Evolutionary conservation across 1,140 invertebrate species (phyloP).

Genomic region (Lordiphosa collinella): DNA sequence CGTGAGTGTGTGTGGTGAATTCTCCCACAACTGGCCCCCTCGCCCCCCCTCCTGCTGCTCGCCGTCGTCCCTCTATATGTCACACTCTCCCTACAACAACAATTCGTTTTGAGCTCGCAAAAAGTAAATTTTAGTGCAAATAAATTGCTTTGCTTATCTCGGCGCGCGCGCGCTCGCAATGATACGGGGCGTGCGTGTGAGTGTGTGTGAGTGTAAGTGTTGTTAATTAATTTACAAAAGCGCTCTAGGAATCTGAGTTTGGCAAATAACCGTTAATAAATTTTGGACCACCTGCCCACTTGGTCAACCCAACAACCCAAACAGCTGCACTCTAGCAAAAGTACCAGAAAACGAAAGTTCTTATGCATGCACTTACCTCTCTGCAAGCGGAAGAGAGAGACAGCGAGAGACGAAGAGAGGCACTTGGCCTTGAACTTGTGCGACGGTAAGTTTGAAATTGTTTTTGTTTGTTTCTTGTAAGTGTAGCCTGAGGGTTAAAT

Average conservation of each 20-base stretch:
- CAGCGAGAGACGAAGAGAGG: conserved; percentile 16
- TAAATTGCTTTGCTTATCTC: conserved; percentile 75
- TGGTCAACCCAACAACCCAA: background rate
- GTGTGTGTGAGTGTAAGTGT: conserved; percentile 41
- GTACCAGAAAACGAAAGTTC: conserved; percentile 71
- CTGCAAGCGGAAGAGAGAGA: conserved; percentile 16
- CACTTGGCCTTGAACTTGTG: conserved; percentile 74
- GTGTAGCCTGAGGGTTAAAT: conserved; percentile 17
- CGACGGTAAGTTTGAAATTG: conserved; percentile 67
- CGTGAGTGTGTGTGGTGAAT: conserved; percentile 62
- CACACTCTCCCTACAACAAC: conserved; percentile 2
- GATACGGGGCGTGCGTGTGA: conserved; percentile 25
- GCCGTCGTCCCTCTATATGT: conserved; percentile 13
- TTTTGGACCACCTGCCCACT: background rate
- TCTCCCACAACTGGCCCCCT: conserved; percentile 27
- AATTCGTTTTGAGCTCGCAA: conserved; percentile 40
- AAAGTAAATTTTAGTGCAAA: conserved; percentile 73
- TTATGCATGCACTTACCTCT: conserved; percentile 52
- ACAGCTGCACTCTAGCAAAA: background rate
- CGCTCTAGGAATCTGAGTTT: conserved; percentile 20
- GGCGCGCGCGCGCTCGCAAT: conserved; percentile 48
- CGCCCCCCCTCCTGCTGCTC: background rate
- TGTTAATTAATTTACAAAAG: conserved; percentile 68
- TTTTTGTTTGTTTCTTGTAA: conserved; percentile 42
- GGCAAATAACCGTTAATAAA: conserved; percentile 20